Percentiles rank a stretch among this genome's conserved stretches.
Evolutionary conservation across 2,797 vertebrate species (phyloP).

Genomic region (Halcyon badia): DNA sequence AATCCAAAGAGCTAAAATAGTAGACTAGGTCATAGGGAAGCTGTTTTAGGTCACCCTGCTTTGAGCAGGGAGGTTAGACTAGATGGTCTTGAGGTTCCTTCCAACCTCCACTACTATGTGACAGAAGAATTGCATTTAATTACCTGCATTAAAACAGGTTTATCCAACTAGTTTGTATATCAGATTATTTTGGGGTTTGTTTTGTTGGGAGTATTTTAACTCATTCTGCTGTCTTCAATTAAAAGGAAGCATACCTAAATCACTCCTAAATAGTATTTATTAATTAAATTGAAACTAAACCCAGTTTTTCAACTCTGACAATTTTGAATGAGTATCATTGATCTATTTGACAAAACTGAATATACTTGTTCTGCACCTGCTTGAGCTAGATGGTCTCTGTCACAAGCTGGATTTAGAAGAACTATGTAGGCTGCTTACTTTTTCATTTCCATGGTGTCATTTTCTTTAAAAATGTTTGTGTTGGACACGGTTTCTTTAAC

Average conservation of each 20-base stretch:
- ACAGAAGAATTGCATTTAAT: background rate
- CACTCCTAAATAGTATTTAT: background rate
- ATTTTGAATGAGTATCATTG: background rate
- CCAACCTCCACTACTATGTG: background rate
- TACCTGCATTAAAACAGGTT: background rate
- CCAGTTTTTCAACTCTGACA: background rate
- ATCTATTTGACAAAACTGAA: background rate
- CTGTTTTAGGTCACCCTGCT: background rate
- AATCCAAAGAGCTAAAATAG: fast-evolving
- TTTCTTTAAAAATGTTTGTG: background rate
- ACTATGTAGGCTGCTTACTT: background rate
- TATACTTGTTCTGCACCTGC: background rate
- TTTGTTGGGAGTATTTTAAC: background rate
- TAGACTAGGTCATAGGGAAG: background rate
- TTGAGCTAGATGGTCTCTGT: background rate
- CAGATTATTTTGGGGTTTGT: background rate
- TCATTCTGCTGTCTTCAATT: background rate
- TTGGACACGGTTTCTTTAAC: background rate
- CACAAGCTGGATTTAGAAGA: background rate
- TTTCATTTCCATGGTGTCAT: background rate
- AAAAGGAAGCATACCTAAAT: background rate
- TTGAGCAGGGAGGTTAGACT: background rate
- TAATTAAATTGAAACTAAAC: background rate
- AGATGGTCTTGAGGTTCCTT: background rate
- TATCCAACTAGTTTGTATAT: background rate